phyloP scores from a whole-genome alignment of 2,797 vertebrate genomes.

The Mycteria americana region DNA sequence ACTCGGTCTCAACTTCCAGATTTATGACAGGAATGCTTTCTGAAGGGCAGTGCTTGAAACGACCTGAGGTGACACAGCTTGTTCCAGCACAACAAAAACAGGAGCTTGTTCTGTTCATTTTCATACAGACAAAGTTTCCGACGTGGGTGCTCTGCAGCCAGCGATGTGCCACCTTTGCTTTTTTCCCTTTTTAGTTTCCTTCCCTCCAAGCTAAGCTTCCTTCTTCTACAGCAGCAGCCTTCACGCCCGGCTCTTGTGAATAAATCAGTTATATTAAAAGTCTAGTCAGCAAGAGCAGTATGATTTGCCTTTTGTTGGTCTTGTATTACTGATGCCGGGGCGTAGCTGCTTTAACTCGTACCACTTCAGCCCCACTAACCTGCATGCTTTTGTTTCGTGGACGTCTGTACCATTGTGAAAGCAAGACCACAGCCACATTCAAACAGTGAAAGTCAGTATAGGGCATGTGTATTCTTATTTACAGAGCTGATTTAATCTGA shows the following conservation, averaged over 20 bases:
- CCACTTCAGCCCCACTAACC: rapidly evolving
- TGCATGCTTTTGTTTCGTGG: rapidly evolving
- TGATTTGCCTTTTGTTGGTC: not conserved
- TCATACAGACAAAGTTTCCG: not conserved
- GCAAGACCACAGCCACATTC: not conserved
- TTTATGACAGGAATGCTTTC: not conserved
- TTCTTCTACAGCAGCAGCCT: not conserved
- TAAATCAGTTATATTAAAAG: not conserved
- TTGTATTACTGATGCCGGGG: rapidly evolving
- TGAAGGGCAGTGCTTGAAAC: not conserved
- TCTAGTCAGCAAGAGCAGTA: not conserved
- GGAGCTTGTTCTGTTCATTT: not conserved
- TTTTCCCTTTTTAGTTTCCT: not conserved
- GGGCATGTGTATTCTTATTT: rapidly evolving
- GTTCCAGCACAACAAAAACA: not conserved
- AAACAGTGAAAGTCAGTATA: not conserved
- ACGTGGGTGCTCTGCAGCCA: not conserved
- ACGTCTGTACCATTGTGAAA: not conserved
- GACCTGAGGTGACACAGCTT: not conserved
- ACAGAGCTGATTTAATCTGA: no score
- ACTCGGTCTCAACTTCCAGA: no score
- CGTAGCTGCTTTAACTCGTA: not conserved
- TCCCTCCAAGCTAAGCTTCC: not conserved
- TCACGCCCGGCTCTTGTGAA: not conserved
- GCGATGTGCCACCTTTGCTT: not conserved